phyloP scores from a whole-genome alignment of 2,888 invertebrate species.

The Isotomurus palustris region DNA sequence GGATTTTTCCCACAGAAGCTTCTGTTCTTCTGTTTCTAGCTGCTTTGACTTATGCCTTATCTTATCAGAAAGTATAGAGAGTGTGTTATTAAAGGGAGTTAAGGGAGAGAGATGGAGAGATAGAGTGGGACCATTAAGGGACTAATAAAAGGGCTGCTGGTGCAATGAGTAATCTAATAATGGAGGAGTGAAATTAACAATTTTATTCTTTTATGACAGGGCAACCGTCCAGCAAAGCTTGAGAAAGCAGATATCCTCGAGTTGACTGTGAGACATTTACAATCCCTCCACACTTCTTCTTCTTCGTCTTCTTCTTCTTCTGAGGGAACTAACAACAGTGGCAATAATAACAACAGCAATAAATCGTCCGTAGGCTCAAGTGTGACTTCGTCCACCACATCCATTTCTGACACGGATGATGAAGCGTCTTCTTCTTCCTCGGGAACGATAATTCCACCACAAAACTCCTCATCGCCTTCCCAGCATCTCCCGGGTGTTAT shows the following conservation, averaged over 20 bases:
- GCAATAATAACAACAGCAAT: constrained; percentile 2
- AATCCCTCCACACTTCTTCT: constrained; percentile 51
- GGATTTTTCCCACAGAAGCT: too few relatives aligned
- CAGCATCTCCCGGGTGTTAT: background rate
- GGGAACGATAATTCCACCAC: background rate
- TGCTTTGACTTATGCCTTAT: constrained; percentile 8
- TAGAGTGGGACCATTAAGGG: too few relatives aligned
- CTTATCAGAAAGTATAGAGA: constrained; percentile 14
- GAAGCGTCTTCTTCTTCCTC: constrained; percentile 17
- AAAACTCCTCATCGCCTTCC: constrained; percentile 5
- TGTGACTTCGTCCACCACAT: constrained; percentile 24
- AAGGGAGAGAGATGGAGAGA: too few relatives aligned
- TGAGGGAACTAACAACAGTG: constrained; percentile 2
- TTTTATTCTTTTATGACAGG: constrained; percentile 45
- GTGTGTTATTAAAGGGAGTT: too few relatives aligned
- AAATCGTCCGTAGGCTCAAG: constrained; percentile 3
- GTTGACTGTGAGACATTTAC: constrained; percentile 60
- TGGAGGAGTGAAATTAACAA: constrained; percentile 7
- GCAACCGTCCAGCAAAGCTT: constrained; percentile 56
- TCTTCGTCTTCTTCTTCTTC: constrained; percentile 4
- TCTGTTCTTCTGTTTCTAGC: too few relatives aligned
- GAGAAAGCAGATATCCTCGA: constrained; percentile 64
- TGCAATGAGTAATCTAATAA: constrained; percentile 3
- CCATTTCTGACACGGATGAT: constrained; percentile 31
- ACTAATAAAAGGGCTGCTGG: too few relatives aligned